Percentiles rank a stretch among this genome's conserved stretches.
Conservation (phyloP, 1,140 invertebrate genomes). For the Anastatus disparis region DNA sequence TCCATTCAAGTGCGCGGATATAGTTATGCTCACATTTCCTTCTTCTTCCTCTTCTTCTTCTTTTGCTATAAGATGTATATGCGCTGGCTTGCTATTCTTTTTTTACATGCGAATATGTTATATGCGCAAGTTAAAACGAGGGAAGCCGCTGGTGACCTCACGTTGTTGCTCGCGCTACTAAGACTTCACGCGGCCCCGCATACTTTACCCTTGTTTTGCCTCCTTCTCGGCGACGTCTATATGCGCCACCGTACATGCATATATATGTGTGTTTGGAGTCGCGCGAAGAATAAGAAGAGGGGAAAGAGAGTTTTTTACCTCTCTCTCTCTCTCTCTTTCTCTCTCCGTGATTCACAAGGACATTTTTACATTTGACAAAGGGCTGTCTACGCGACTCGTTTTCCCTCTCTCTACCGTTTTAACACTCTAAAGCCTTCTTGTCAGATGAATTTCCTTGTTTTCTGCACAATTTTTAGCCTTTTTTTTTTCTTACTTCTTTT, state of each 20-base stretch:
- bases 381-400: neutral
- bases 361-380: constrained; percentile 9
- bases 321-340: no score
- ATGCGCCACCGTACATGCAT: neutral
- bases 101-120: no score
- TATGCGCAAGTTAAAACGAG: no score
- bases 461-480: neutral
- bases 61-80: no score
- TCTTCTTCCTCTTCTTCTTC: no score
- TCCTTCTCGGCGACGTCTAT: no score
- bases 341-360: constrained; percentile 17
- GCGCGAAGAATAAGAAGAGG: neutral
- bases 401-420: no score
- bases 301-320: neutral
- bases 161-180: constrained; percentile 47
- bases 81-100: no score
- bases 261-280: neutral
- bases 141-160: constrained; percentile 53
- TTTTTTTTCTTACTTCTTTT: neutral
- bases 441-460: neutral
- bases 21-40: constrained; percentile 5
- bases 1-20: constrained; percentile 31
- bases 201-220: constrained; percentile 41
- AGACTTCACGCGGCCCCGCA: constrained; percentile 52
- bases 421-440: no score